Base-by-base conservation (phyloP, 2,888 invertebrate species). In the Diaprepes abbreviatus region DNA sequence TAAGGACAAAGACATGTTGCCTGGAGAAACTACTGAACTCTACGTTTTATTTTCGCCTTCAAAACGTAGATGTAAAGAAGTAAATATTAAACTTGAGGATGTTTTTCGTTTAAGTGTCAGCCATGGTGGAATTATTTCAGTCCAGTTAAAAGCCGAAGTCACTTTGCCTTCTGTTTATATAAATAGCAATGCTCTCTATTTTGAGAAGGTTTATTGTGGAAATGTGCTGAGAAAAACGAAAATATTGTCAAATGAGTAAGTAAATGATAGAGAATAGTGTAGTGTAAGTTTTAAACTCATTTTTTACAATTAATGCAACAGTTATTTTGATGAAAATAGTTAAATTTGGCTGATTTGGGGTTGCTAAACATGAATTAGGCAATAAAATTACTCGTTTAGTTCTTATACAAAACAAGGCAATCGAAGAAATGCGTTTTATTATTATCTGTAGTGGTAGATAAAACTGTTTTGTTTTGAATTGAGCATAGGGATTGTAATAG, bases 181-280 rank as follows among this genome's bases (percentile, higher is more conserved):
- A 0, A 85, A 84, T 62, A 80, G 85, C 1, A 76, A 81, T 48
- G 74, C 76, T 40, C 80, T 91, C 16, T 83, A 88, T 76, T 90
- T 90, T 78, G 87, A 86, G 16, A 82, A 86, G 7, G 88, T 90
- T 1, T 82, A 86, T 77, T 87, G 89, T 75, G 90, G 91, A 0
- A 85, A 89, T 75, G 88, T 89, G 79, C 81, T 87, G 50, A 81
- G 87, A 72, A 85, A 83, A 77, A 84, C 86, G 5, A 82, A 90
- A 73, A 82, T 87, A 6, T 76, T 90, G 0, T 85, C 85, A 79
- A 91, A 91, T 76, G 83, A 86, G 90, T 90, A 84, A 84, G 86
- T 68, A n/a, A n/a, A n/a, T n/a, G n/a, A n/a, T n/a, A n/a, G n/a
- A n/a, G n/a, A n/a, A n/a, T n/a, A n/a, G n/a, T n/a, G n/a, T n/a